Conservation (phyloP, 2,888 invertebrate genomes). For the Chrysolina oricalcia region DNA sequence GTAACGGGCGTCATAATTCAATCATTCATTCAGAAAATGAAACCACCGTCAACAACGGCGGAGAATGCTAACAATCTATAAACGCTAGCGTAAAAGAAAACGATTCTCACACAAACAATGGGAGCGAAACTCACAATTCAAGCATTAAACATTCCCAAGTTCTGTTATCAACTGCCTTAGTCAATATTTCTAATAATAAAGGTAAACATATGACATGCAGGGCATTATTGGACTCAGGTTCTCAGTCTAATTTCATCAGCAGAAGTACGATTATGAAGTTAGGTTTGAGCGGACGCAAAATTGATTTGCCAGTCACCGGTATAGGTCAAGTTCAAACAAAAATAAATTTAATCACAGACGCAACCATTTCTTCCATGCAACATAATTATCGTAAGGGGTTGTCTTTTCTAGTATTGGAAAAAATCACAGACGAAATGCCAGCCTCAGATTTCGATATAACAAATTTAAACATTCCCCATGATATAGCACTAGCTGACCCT, state of each 20-base stretch:
- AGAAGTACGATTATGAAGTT: constrained; percentile 4
- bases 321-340: constrained; percentile 25
- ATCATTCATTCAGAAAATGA: background rate
- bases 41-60: background rate
- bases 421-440: constrained; percentile 32
- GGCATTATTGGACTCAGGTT: constrained; percentile 38
- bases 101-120: background rate
- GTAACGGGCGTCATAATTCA: constrained; percentile 18
- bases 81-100: background rate
- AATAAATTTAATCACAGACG: constrained; percentile 6
- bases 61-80: background rate
- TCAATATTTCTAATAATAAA: constrained; percentile 8
- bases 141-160: constrained; percentile 1
- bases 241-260: too few relatives aligned
- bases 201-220: constrained; percentile 23
- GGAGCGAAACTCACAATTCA: background rate
- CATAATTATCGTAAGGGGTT: constrained; percentile 12
- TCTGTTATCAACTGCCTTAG: constrained; percentile 28
- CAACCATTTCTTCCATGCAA: background rate
- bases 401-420: constrained; percentile 24
- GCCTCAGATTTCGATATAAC: background rate
- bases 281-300: constrained; percentile 9
- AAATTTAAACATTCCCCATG: constrained; percentile 25
- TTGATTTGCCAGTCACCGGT: constrained; percentile 22
- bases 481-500: constrained; percentile 40